These are phyloP conservation scores for Pocillopora grandis DNA, from an alignment of 92 coral and sea anemone species.

Conservation along the genomic window DNA sequence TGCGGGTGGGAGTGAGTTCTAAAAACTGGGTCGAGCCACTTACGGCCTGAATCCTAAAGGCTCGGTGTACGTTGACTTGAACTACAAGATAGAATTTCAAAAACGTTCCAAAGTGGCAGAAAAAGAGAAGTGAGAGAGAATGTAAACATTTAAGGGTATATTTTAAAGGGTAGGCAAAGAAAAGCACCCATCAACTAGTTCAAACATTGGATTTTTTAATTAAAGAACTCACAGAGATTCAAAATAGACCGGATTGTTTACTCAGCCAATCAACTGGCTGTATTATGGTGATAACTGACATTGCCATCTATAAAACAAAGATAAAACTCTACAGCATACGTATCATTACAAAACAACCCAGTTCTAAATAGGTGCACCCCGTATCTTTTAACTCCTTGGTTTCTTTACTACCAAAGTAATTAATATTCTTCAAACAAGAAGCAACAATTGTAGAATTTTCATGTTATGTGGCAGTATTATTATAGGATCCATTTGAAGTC, in stretches of 20 bases:
- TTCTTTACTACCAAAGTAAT: constrained; percentile 15
- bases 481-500: not conserved
- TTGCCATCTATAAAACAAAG: not conserved
- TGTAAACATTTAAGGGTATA: not conserved
- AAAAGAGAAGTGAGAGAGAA: not conserved
- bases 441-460: not conserved
- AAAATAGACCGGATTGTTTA: not conserved
- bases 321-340: not conserved
- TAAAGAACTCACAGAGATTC: constrained; percentile 21
- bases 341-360: constrained; percentile 17
- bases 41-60: no score
- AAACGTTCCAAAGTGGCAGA: no score
- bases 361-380: no score
- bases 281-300: not conserved
- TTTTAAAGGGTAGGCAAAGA: not conserved
- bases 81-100: no score
- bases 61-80: no score
- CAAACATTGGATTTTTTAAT: constrained; percentile 21
- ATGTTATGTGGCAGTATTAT: not conserved
- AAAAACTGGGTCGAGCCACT: no score
- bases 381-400: not conserved
- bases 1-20: no score
- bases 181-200: not conserved
- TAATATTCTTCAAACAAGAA: not conserved
- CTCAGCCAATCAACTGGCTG: constrained; percentile 28